A percentile compares a stretch with the other conserved stretches of the same genome.
phyloP scores from a whole-genome alignment of 2,797 vertebrate species.

The Pangasius larnaudii region DNA sequence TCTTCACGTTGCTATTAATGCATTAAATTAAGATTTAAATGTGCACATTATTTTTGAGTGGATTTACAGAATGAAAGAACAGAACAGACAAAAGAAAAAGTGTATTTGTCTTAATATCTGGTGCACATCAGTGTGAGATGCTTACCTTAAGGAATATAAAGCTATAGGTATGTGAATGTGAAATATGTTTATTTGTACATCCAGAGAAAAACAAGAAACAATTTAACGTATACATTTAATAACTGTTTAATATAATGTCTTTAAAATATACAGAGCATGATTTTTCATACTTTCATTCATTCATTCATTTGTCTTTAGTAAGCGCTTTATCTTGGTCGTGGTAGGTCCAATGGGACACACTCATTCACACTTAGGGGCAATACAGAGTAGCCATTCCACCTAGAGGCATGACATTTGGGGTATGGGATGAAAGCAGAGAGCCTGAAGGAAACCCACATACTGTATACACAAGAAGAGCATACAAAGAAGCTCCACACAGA shows the following conservation, averaged over 20 bases:
- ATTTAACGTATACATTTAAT: not conserved
- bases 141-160: not conserved
- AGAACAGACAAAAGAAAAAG: not conserved
- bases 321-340: not conserved
- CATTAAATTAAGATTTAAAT: not conserved
- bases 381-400: not conserved
- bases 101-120: not conserved
- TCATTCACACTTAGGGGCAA: not conserved
- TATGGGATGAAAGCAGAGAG: not conserved
- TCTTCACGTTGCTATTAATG: slow-evolving; percentile 30
- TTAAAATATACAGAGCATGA: not conserved
- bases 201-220: not conserved
- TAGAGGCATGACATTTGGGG: not conserved
- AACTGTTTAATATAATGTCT: not conserved
- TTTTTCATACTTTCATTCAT: not conserved
- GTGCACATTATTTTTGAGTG: not conserved
- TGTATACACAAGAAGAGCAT: not conserved
- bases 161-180: not conserved
- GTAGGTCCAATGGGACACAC: not conserved
- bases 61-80: not conserved
- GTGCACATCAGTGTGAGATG: not conserved
- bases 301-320: not conserved
- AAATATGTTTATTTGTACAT: not conserved
- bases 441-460: not conserved
- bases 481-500: not conserved